Conservation (phyloP, 1,140 invertebrate genomes). For the Apis cerana region DNA sequence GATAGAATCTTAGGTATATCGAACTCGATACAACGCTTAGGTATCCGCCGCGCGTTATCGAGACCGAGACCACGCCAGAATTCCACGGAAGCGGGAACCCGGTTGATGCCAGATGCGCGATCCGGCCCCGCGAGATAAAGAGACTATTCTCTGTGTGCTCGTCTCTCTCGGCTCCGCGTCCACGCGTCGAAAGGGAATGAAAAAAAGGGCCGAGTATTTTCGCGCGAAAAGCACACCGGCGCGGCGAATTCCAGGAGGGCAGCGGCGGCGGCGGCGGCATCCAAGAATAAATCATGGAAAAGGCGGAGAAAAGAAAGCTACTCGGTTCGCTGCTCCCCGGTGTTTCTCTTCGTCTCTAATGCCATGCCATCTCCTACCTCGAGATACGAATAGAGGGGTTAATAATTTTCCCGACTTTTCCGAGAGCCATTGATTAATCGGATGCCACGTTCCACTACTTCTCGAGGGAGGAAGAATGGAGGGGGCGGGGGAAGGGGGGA, state of each 20-base stretch:
- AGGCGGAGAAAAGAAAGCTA: constrained; percentile 22
- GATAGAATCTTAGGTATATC: neutral
- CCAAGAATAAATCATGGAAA: constrained; percentile 49
- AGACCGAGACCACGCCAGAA: neutral
- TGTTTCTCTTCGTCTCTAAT: neutral
- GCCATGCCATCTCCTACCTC: constrained; percentile 13
- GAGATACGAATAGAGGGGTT: constrained; percentile 37
- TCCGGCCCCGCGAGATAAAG: neutral
- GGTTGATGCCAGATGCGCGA: constrained; percentile 29
- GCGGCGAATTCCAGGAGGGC: constrained; percentile 21
- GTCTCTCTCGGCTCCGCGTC: too few relatives aligned
- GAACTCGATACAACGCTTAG: neutral
- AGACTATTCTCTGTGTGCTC: too few relatives aligned
- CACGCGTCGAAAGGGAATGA: constrained; percentile 22
- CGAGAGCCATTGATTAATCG: constrained; percentile 52
- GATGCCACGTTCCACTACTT: constrained; percentile 12
- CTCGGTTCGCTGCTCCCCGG: neutral
- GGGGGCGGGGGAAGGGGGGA: neutral
- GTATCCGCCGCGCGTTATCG: neutral
- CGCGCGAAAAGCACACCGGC: constrained; percentile 32
- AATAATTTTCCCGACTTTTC: constrained; percentile 47
- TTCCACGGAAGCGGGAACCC: constrained; percentile 28
- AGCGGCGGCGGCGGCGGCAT: too few relatives aligned
- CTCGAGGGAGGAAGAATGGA: neutral
- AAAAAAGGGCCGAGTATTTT: constrained; percentile 33